Base-by-base conservation (phyloP, 2,888 invertebrate species). In the Rhyacophila evoluta region DNA sequence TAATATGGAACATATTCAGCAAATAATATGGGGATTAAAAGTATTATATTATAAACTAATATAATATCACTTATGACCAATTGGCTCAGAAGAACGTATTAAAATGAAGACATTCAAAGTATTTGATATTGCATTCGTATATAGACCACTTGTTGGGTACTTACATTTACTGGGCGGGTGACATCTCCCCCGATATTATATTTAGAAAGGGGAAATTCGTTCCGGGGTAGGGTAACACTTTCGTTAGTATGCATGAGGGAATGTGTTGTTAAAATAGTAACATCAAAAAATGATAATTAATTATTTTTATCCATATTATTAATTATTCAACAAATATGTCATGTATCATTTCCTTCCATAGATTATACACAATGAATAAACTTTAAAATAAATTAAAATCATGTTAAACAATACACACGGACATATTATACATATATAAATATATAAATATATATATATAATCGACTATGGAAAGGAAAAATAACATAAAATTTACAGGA, bases 71-170 rank as follows among this genome's bases (percentile, higher is more conserved):
- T 25, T 55, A 55, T 10, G 4, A 10, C 55, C 25, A 55, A 19
- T 25, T 55, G 55, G 2, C 1, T 55, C 19, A 19, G 25, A 19
- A 10, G 37, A 28, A 27, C 67, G 37, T 72, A 77, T 77, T 77
- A 29, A 77, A 77, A 77, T 77, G 77, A 77, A 77, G 77, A 77
- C 77, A 72, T 77, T 77, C 73, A 27, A 25, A 37, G 72, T 67
- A 55, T 69, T 33, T 29, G n/a, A 77, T 77, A 77, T 77, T 77
- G 72, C 72, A 77, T 72, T 77, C 77, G 67, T 77, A 77, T n/a
- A n/a, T 77, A 36, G 67, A 67, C 41, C 77, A 72, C 72, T 76
- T 76, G 71, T 71, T 70, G 75, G 28, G 55, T 19, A 55, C 55
- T n/a, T 55, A 8, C 55, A 55, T 55, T 55, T 55, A 55, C 55